Base-by-base conservation (phyloP, 2,888 invertebrate genomes). In the Scaptomyza tumidula region DNA sequence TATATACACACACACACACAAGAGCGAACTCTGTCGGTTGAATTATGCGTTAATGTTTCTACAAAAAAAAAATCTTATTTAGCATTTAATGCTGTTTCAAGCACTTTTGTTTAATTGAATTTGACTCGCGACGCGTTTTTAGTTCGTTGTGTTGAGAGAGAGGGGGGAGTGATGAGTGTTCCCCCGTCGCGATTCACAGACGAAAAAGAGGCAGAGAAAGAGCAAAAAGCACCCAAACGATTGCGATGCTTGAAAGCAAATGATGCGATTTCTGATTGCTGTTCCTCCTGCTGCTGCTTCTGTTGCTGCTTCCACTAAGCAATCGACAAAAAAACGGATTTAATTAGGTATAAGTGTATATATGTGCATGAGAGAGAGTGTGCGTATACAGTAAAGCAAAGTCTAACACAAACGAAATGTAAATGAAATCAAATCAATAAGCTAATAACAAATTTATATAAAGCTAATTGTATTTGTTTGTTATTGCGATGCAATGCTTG, bases 241-340 rank as follows among this genome's bases (percentile, higher is more conserved):
- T 66, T 81, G 69, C 64, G 70, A 64, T 80, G 84, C 84, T 79
- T 74, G 57, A 64, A 64, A 66, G 64, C 86, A 83, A 83, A 79
- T 83, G 83, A 86, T 80, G 83, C 59, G 74, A 76, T 78, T 78
- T 70, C 63, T 59, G 60, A 55, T 68, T 72, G 60, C 49, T 41
- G 49, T 50, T 67, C 43, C 59, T 70, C 57, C 56, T 65, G 35
- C 60, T 50, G 19, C 67, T 46, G 24, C 46, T 27, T 61, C 58
- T 60, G 39, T 13, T 10, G 49, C 13, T 19, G 19, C 24, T 50
- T n/a, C 68, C 41, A 63, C 52, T 58, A 64, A 69, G 71, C 69
- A 53, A 70, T 64, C 11, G 75, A 76, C 67, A 70, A 71, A 19
- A 66, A 66, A 79, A 65, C 62, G 66, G 58, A 81, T 84, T 83